Base-by-base conservation (phyloP, 2,113 vertebrate species). In the Cepphus grylle region DNA sequence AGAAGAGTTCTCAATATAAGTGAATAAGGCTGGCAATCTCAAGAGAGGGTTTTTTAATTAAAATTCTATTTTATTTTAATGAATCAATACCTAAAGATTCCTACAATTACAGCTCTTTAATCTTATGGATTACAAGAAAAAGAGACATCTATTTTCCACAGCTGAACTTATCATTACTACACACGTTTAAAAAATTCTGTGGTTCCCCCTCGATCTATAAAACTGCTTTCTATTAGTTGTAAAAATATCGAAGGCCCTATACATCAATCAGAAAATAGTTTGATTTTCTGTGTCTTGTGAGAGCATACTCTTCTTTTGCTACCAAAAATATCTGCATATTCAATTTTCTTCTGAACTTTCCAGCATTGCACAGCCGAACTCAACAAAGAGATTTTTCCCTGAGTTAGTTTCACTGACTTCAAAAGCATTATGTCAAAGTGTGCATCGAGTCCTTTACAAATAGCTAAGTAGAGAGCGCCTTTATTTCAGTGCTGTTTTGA, bases 341-440 rank as follows among this genome's bases (percentile, higher is more conserved):
- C 79, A 70, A 4, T 93, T 95, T 95, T 56, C n/a, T 52, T 67
- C 88, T 79, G 80, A 80, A 86, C 69, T 92, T 83, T 50, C 56
- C 86, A 71, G 23, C 26, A 13, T 19, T 55, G 38, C 55, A 10
- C 26, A 50, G 67, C 59, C 2, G 0, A 94, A 65, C 26, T 79
- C 77, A 52, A 50, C 83, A 92, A 91, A 96, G 84, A 56, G 67
- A 63, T 92, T 95, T 94, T 92, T 94, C 92, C n/a, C 38, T 6
- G 49, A 58, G 71, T 73, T 90, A 29, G 86, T 90, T 88, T 88
- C 76, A 66, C 56, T 26, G 76, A 78, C 93, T 95, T 96, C 88
- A 88, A 59, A 92, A 74, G 85, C 45, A 1, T 78, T 5, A 38
- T 71, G 88, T 74, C 95, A 83, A 86, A 94, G 52, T 40, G 23